Evolutionary conservation across 2,113 vertebrate genomes (phyloP), one percentile per base, ranked within the genome.

Genomic region (Glareola pratincola): DNA sequence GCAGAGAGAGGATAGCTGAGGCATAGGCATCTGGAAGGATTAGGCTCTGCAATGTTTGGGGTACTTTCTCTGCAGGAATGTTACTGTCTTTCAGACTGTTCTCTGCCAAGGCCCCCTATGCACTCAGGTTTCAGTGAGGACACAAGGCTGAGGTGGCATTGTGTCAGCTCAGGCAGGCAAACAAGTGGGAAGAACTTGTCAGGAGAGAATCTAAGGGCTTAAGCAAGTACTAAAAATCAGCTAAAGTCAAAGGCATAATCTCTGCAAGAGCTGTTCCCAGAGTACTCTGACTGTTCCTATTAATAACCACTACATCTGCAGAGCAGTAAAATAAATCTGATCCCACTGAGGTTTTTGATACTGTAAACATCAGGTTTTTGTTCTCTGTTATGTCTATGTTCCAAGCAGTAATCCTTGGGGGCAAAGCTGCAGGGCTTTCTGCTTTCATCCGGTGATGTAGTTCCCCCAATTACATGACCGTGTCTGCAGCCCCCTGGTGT

Each of bases 271-370:
- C 95, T 72, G 88, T 75, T 92, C 69, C 54, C 43, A 56, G 72
- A 73, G 87, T 20, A 74, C 64, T 34, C 64, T 32, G 66, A 7
- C 90, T 82, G 81, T 67, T 94, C 62, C 92, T 95, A 88, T 93
- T 90, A 95, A 97, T 96, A 95, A 77, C 74, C 26, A 26, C 51
- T 67, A 32, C 73, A 73, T 76, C 83, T 93, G 92, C 71, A 47
- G 66, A 79, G 62, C 22, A 95, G n/a, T 51, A 87, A 83, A 82
- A 92, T 80, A 87, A 81, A 72, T 45, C 79, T 60, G 48, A 85
- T 77, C 45, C 86, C 68, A 64, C 8, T 7, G 80, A 86, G 83
- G 91, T 14, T 89, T 84, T 77, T 45, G 45, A n/a, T 69, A 39
- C 57, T 73, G 86, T 81, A 94, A 96, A 96, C 79, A 71, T 10